Base-by-base conservation (phyloP, 1,140 invertebrate genomes). In the Goniozus legneri region DNA sequence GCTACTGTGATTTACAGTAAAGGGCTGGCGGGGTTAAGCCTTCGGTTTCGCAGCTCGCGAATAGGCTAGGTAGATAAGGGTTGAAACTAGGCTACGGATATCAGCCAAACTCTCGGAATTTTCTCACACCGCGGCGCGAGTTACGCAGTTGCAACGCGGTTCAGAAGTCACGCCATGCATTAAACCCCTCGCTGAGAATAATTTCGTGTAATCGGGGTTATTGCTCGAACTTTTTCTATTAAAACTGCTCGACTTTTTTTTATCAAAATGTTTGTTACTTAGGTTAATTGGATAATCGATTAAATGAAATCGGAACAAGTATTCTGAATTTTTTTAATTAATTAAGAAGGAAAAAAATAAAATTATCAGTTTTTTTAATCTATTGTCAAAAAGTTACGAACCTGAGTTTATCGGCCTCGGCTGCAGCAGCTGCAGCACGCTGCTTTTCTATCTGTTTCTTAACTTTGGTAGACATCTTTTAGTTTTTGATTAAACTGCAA, bases 361-460 rank as follows among this genome's bases (percentile, higher is more conserved):
- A 32, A 42, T 1, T 30, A 16, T 42, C 8, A 13, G 13, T 2
- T 32, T 31, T 47, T 47, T n/a, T n/a, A n/a, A n/a, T n/a, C n/a
- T n/a, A n/a, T n/a, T n/a, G n/a, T n/a, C n/a, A n/a, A n/a, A n/a
- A n/a, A n/a, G n/a, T n/a, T n/a, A n/a, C n/a, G n/a, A n/a, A 61
- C 54, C 38, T 50, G 30, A 52, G 40, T 14, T 43, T 44, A 12
- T 56, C 58, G n/a, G 52, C 47, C 21, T 55, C 56, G 10, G 47
- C 47, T 7, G 43, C 51, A 16, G 39, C 49, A 0, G 43, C 54
- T 7, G 44, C 51, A 6, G 50, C 34, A 13, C 44, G 48, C 21
- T 43, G 44, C 31, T 53, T 58, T 33, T 62, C 59, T 16, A 47
- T 40, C 8, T 36, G 46, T 39, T 47, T 58, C 4, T 44, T 49